Evolutionary conservation across 2,888 invertebrate genomes (phyloP).

Genomic region (Dolichopus griseipennis): DNA sequence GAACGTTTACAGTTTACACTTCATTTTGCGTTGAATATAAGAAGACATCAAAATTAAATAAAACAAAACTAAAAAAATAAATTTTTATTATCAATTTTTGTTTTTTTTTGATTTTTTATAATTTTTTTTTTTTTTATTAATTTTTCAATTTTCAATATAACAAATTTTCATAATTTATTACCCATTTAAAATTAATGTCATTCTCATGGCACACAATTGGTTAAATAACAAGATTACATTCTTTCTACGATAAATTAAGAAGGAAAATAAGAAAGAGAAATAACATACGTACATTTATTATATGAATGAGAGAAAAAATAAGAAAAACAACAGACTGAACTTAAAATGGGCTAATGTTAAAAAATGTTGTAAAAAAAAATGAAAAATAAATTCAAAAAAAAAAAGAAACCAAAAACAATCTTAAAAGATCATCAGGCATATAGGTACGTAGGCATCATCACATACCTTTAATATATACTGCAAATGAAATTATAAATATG

Average conservation of each 20-base stretch:
- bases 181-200: slow-evolving; percentile 6
- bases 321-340: not conserved
- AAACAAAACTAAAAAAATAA: not conserved
- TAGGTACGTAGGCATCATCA: not conserved
- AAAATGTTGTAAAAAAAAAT: not conserved
- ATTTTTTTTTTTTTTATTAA: not conserved
- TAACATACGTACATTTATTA: not conserved
- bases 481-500: not conserved
- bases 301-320: not conserved
- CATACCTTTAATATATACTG: not conserved
- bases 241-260: not conserved
- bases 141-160: slow-evolving; percentile 6
- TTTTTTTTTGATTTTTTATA: not conserved
- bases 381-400: not conserved
- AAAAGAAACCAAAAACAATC: not conserved
- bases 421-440: not conserved
- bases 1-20: no score
- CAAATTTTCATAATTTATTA: slow-evolving; percentile 6
- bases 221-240: slow-evolving; percentile 3
- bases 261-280: not conserved
- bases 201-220: slow-evolving; percentile 6
- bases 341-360: not conserved
- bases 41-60: no score
- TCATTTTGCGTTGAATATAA: no score
- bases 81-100: not conserved